These are phyloP conservation scores for Leiothrix lutea DNA, from an alignment of 2,113 vertebrate species.

Conservation along the genomic window DNA sequence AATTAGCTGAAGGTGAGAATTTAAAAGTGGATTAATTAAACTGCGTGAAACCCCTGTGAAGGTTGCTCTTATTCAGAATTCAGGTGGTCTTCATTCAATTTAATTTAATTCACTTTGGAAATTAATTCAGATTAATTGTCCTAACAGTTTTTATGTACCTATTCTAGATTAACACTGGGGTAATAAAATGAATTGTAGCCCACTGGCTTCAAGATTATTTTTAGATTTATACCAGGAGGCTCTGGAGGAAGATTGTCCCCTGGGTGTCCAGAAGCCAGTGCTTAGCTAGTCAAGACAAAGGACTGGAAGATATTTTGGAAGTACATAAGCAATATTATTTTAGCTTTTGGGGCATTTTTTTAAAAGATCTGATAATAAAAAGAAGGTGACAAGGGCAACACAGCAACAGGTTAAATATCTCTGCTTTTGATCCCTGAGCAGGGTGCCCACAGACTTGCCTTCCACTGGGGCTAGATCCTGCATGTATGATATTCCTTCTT, in stretches of 20 bases:
- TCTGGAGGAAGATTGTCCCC: neutral
- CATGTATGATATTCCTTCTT: neutral
- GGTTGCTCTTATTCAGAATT: slow-evolving; percentile 65
- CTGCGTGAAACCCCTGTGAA: slow-evolving; percentile 32
- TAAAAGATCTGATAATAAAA: neutral
- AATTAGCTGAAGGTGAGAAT: slow-evolving; percentile 62
- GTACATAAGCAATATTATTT: neutral
- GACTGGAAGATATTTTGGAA: neutral
- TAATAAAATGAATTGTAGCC: slow-evolving; percentile 40
- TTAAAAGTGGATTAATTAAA: slow-evolving; percentile 66
- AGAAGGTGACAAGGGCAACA: neutral
- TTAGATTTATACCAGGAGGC: neutral
- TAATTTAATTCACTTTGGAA: slow-evolving; percentile 62
- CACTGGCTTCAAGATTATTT: slow-evolving; percentile 34
- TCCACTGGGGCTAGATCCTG: neutral
- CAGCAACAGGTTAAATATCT: neutral
- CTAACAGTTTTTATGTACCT: slow-evolving; percentile 44
- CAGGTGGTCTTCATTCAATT: slow-evolving; percentile 64
- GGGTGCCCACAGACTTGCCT: neutral
- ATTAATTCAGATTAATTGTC: slow-evolving; percentile 66
- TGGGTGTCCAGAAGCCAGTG: neutral
- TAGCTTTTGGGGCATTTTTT: neutral
- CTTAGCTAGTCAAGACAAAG: neutral
- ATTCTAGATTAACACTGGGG: slow-evolving; percentile 23
- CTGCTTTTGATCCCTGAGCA: neutral